Conservation (phyloP, 1,140 invertebrate species). For the Reticulitermes speratus region DNA sequence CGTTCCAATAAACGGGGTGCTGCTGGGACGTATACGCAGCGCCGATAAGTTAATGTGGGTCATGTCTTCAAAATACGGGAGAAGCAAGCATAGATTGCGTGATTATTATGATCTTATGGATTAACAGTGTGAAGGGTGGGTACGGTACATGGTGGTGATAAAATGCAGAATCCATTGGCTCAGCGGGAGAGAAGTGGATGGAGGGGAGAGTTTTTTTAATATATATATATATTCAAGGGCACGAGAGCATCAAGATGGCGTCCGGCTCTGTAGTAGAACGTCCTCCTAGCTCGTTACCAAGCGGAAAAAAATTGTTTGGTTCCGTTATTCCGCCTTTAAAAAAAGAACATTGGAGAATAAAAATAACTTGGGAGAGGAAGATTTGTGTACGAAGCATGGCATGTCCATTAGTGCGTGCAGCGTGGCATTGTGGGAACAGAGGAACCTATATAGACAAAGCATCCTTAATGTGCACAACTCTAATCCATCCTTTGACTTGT, state of each 20-base stretch:
- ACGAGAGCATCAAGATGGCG: conserved; percentile 16
- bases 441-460: neutral
- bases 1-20: too few species aligned
- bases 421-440: neutral
- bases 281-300: conserved; percentile 10
- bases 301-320: conserved; percentile 1
- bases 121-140: neutral
- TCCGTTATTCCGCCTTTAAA: neutral
- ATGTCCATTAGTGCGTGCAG: conserved; percentile 11
- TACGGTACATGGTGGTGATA: neutral
- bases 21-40: too few species aligned
- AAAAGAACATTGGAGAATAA: conserved; percentile 4
- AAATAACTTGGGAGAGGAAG: conserved; percentile 13
- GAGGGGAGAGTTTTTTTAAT: neutral
- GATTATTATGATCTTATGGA: neutral
- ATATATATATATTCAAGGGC: neutral
- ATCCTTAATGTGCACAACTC: neutral
- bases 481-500: neutral
- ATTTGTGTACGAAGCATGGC: conserved; percentile 7
- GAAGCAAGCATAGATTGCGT: too few species aligned
- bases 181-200: neutral
- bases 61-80: too few species aligned
- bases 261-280: neutral
- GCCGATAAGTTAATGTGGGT: too few species aligned
- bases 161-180: neutral